These are phyloP conservation scores for Nemotelus pantherinus DNA, from an alignment of 2,888 invertebrate genomes.

Conservation along the genomic window DNA sequence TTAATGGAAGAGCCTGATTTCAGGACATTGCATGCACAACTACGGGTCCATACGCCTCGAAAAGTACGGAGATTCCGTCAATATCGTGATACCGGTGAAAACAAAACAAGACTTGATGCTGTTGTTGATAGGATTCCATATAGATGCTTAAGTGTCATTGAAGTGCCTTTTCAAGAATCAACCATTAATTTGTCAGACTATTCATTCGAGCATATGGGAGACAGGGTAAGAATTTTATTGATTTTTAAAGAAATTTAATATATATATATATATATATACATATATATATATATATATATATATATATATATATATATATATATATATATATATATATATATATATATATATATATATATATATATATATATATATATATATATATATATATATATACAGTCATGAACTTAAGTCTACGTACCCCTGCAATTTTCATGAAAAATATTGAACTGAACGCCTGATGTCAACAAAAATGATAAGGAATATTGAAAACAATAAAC, in stretches of 20 bases:
- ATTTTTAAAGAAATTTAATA: background rate
- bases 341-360: no score
- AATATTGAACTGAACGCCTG: no score
- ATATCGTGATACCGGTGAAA: conserved; percentile 14
- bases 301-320: no score
- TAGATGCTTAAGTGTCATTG: conserved; percentile 48
- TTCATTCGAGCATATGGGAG: conserved; percentile 63
- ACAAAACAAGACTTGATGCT: conserved; percentile 50
- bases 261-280: background rate
- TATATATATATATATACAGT: no score
- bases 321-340: no score
- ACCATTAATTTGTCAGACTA: conserved; percentile 59
- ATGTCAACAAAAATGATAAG: no score
- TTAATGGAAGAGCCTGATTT: conserved; percentile 11
- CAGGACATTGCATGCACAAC: background rate
- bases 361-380: no score
- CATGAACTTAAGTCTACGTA: no score
- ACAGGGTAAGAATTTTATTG: conserved; percentile 57
- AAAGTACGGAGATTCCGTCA: background rate
- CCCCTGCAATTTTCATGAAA: no score
- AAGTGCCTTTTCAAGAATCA: conserved; percentile 23
- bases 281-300: background rate
- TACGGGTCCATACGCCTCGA: background rate
- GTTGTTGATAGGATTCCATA: conserved; percentile 56
- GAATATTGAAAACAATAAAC: no score